Evolutionary conservation across 2,888 invertebrate species (phyloP).

Genomic region (Hofmannophila pseudospretella): DNA sequence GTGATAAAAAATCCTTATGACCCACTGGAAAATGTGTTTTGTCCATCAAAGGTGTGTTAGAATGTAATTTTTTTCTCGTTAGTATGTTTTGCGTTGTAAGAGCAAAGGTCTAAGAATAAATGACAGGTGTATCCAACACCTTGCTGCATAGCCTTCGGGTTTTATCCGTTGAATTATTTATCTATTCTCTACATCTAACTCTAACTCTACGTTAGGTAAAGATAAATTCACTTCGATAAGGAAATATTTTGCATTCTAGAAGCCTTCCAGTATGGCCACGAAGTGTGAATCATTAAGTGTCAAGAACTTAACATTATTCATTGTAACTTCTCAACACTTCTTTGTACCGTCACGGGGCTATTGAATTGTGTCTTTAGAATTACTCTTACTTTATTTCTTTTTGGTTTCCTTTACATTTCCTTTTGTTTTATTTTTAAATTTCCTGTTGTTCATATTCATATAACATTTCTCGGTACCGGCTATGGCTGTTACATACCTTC

Average conservation of each 20-base stretch:
- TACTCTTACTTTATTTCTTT: constrained; percentile 1
- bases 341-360: background rate
- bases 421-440: background rate
- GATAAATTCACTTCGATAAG: constrained; percentile 20
- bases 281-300: constrained; percentile 20
- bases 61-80: constrained; percentile 20
- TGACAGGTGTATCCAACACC: constrained; percentile 62
- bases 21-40: constrained; percentile 13
- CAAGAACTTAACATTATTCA: constrained; percentile 13
- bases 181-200: constrained; percentile 40
- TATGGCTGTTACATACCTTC: too few species aligned
- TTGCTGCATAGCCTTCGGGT: constrained; percentile 60
- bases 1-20: constrained; percentile 7
- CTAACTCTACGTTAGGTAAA: constrained; percentile 13
- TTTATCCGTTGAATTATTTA: constrained; percentile 54
- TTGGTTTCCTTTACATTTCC: background rate
- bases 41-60: constrained; percentile 4
- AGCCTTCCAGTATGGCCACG: constrained; percentile 6
- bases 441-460: background rate
- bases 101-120: constrained; percentile 30
- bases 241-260: constrained; percentile 47
- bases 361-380: constrained; percentile 1
- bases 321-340: constrained; percentile 3
- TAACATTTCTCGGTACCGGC: too few species aligned
- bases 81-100: constrained; percentile 13